Base-by-base conservation (phyloP, 2,888 invertebrate species). In the Thymelicus lineola region DNA sequence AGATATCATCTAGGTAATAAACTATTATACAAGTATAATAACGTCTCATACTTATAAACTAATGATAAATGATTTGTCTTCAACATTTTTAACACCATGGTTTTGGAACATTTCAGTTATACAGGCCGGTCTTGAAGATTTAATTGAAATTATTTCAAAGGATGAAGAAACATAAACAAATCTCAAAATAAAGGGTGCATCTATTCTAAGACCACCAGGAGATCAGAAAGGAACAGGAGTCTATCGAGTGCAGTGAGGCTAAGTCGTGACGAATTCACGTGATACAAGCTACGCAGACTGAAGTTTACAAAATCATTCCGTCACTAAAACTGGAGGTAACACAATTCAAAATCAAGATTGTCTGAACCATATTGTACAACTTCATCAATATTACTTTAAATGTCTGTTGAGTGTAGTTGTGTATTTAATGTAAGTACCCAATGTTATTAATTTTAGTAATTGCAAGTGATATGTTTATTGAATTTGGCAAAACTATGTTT, bases 231-330 rank as follows among this genome's bases (percentile, higher is more conserved):
- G 55, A 58, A 68, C 50, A 70, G 74, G 66, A 72, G 71, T 74
- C 70, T 65, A 73, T 73, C 68, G 66, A 66, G 42, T 61, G 59
- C 71, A 74, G 75, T 78, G 77, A 79, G 75, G 77, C 74, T 72
- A 74, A 79, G 75, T 78, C 79, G 77, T 83, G 84, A 83, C 81
- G 79, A 70, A 70, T 71, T 86, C 80, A 88, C 88, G 88, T 88
- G 87, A 81, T 79, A 74, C 28, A 28, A n/a, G 28, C 76, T 72
- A 76, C 73, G 75, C 78, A 81, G 70, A 73, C 72, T 72, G 73
- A 76, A 77, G 80, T 79, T 80, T 81, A 79, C 78, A 75, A 79
- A 82, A 80, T 80, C 74, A 77, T 78, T 77, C 62, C 74, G 76
- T 76, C 76, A 76, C 73, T 80, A 81, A 79, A 77, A 75, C 68